Conservation (phyloP, 2,113 vertebrate species). For the Alexandromys fortis region DNA sequence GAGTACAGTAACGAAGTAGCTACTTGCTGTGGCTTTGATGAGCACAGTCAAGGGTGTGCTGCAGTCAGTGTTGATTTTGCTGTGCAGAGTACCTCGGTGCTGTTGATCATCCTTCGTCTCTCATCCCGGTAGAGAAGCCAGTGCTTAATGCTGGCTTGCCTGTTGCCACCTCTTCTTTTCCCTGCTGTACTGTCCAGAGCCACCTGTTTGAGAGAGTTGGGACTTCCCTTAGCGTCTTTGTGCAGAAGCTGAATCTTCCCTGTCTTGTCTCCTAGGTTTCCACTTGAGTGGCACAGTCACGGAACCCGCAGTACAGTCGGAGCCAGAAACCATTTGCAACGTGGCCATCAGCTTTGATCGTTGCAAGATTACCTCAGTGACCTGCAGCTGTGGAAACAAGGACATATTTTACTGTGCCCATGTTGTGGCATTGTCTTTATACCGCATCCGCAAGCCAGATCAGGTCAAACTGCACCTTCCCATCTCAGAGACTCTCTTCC, state of each 20-base stretch:
- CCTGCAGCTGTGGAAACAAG: slow-evolving; percentile 99
- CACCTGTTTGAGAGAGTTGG: neutral
- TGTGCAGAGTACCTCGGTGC: neutral
- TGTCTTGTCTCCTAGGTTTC: slow-evolving; percentile 88
- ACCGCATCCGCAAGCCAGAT: slow-evolving; percentile 98
- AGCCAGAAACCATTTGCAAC: slow-evolving; percentile 97
- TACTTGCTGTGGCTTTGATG: neutral
- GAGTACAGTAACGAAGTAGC: neutral
- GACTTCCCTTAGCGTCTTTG: neutral
- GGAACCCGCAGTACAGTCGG: slow-evolving; percentile 94
- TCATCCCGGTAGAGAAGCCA: neutral
- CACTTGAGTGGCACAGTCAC: slow-evolving; percentile 98
- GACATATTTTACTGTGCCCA: slow-evolving; percentile 99
- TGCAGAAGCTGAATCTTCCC: slow-evolving; percentile 55
- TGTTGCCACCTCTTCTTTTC: slow-evolving; percentile 24
- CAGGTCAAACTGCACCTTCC: slow-evolving; percentile 99
- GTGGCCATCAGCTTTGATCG: slow-evolving; percentile 99
- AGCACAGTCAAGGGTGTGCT: neutral
- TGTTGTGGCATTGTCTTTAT: slow-evolving; percentile 97
- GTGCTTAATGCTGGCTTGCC: neutral
- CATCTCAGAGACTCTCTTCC: slow-evolving; percentile 99
- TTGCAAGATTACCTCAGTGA: slow-evolving; percentile 99
- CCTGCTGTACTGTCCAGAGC: slow-evolving; percentile 22
- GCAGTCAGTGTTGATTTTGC: neutral
- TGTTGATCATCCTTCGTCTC: neutral